These are phyloP conservation scores for Barnardius zonarius DNA, from an alignment of 2,113 vertebrate species.

Conservation along the genomic window DNA sequence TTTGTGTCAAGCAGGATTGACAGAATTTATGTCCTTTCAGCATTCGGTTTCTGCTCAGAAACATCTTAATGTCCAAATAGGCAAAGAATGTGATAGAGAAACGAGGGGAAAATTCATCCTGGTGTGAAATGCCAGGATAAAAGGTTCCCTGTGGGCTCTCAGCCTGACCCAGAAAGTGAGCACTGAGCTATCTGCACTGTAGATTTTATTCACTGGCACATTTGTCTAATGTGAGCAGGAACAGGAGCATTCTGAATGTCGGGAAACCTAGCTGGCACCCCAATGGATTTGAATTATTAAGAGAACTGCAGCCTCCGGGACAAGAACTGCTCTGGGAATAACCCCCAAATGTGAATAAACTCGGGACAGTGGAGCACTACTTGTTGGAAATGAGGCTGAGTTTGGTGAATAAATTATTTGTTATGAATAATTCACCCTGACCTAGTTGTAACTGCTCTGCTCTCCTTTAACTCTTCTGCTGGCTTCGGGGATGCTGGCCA, in stretches of 20 bases:
- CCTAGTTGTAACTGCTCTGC: not conserved
- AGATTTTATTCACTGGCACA: not conserved
- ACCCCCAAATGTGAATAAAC: not conserved
- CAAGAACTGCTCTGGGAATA: not conserved
- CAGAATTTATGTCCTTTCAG: not conserved
- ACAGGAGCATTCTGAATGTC: not conserved
- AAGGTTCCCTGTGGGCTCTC: not conserved
- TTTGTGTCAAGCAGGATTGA: not conserved
- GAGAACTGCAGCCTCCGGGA: not conserved
- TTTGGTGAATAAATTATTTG: conserved; percentile 45
- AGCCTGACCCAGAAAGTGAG: not conserved
- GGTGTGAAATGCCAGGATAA: not conserved
- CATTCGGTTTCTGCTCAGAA: not conserved
- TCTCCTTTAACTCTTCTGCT: conserved; percentile 10
- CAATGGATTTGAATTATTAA: not conserved
- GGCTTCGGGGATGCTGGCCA: not conserved
- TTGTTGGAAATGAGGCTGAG: not conserved
- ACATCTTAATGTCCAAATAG: fast-evolving
- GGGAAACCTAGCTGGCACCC: not conserved
- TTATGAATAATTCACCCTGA: conserved; percentile 52
- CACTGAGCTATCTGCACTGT: not conserved
- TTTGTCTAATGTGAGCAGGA: not conserved
- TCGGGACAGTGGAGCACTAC: not conserved
- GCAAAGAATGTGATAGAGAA: not conserved
- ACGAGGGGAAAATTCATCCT: fast-evolving